Percentiles rank a stretch among this genome's conserved stretches.
These are phyloP conservation scores for Hepsetus odoe DNA, from an alignment of 2,113 vertebrate species.

Conservation along the genomic window DNA sequence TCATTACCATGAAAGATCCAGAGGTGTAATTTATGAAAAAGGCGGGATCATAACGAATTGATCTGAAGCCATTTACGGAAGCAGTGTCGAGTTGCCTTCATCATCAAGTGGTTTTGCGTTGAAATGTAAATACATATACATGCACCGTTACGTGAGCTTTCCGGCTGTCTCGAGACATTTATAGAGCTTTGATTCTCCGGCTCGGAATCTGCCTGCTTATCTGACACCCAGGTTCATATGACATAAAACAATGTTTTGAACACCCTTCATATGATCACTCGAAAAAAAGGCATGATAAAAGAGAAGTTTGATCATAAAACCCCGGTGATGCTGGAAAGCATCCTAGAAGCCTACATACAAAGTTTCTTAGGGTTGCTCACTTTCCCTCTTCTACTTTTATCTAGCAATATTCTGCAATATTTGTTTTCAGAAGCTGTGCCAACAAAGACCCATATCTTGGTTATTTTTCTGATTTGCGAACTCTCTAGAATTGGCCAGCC, in stretches of 20 bases:
- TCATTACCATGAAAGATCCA: slow-evolving; percentile 42
- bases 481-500: too few relatives aligned
- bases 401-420: not conserved
- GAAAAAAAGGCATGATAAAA: not conserved
- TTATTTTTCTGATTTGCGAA: too few relatives aligned
- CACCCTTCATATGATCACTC: not conserved
- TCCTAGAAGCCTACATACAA: not conserved
- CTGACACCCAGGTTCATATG: not conserved
- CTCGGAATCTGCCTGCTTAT: not conserved
- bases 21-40: slow-evolving; percentile 43
- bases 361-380: not conserved
- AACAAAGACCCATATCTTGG: too few relatives aligned
- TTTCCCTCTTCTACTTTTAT: too few relatives aligned
- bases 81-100: not conserved
- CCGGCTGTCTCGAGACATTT: not conserved
- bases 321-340: not conserved
- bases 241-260: slow-evolving; percentile 27
- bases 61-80: slow-evolving; percentile 7
- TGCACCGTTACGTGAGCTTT: too few relatives aligned
- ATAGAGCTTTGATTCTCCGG: not conserved
- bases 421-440: not conserved
- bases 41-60: slow-evolving; percentile 24
- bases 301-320: not conserved
- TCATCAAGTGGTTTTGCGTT: not conserved
- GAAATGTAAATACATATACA: not conserved